Percentiles rank a stretch among this genome's conserved stretches.
These are phyloP conservation scores for Tenrec ecaudatus DNA, from an alignment of 2,113 vertebrate genomes.

Conservation along the genomic window DNA sequence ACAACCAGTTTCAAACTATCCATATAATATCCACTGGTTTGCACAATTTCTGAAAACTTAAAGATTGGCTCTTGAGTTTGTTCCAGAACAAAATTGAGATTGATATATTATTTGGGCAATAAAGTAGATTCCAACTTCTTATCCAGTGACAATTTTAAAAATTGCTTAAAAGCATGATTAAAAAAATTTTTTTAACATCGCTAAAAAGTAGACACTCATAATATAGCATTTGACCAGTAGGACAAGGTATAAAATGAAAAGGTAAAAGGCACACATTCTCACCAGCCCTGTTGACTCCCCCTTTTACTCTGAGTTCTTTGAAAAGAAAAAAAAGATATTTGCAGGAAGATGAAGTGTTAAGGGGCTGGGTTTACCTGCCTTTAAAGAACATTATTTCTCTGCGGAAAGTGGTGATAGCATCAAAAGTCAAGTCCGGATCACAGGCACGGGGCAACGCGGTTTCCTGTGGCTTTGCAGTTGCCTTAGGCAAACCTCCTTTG, in stretches of 20 bases:
- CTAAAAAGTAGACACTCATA: no score
- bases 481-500: conserved; percentile 74
- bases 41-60: neutral
- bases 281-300: neutral
- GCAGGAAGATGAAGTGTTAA: conserved; percentile 22
- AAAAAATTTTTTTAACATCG: no score
- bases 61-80: neutral
- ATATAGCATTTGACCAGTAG: no score
- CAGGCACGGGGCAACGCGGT: conserved; percentile 87
- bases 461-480: conserved; percentile 75
- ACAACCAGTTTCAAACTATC: neutral
- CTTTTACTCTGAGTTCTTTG: neutral
- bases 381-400: conserved; percentile 94
- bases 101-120: neutral
- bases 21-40: neutral
- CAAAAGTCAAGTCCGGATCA: conserved; percentile 87
- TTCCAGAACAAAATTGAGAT: neutral
- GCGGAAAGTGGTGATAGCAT: conserved; percentile 91
- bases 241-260: neutral
- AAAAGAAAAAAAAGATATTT: neutral
- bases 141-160: neutral
- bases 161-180: neutral
- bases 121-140: neutral
- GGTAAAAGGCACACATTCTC: neutral
- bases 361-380: conserved; percentile 88